Base-by-base conservation (phyloP, 2,888 invertebrate species). In the Pyrocoelia pectoralis region DNA sequence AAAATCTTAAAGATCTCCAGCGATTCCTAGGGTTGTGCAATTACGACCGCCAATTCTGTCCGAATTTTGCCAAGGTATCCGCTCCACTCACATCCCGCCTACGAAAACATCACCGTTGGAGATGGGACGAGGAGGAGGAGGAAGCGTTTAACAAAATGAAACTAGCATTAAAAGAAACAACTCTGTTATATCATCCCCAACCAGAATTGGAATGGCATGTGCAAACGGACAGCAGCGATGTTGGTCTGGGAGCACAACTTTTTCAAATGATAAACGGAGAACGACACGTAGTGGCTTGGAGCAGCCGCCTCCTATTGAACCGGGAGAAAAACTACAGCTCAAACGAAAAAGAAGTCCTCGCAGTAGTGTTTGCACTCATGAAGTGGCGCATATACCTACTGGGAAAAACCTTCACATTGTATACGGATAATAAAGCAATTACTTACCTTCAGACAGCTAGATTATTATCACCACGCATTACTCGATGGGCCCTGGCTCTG, bases 21-120 rank as follows among this genome's bases (percentile, higher is more conserved):
- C 52, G 64, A 9, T 75, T 75, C 54, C n/a, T 74, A 15, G 73
- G 74, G 2, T 41, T 76, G 1, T 66, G 72, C 0, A 65, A 65
- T 4, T 75, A 67, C 55, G 72, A 72, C 13, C 29, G 72, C 1
- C 69, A 68, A 29, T 73, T 73, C 57, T 68, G 70, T 1, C 15
- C 28, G 10, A 28, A 56, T 10, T 73, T 72, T 56, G 56, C 70
- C 1, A 46, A 48, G 0, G 56, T 70, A 5, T 68, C 70, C 1
- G 13, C 48, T 6, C 70, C 72, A n/a, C 18, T 53, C 9, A 14
- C 15, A 13, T 2, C 13, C 9, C 6, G 28, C 5, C 18, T 53
- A n/a, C 1, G 17, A 70, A 43, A 74, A 54, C 19, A 24, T 41
- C 15, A n/a, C 0, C 18, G 63, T 6, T 55, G 55, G 55, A 19